Evolutionary conservation across 1,140 invertebrate genomes (phyloP), one percentile per base, ranked within the genome.

Genomic region (Scaptomyza hsui): DNA sequence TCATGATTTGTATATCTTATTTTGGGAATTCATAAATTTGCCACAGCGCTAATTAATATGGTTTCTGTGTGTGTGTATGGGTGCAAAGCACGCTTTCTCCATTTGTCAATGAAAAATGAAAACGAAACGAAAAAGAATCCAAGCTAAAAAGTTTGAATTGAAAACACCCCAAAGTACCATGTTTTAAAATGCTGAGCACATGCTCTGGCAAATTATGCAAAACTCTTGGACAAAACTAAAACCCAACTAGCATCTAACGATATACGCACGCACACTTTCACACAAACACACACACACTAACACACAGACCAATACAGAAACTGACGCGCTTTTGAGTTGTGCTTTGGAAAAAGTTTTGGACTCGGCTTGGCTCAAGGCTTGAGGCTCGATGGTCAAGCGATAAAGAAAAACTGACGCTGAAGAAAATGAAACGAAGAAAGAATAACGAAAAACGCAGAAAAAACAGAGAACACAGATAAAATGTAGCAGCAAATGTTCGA

Each of bases 321-420:
- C 41, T 29, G 16, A 42, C 29, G 21, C 9, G 16, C 29, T 42
- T 37, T 52, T 67, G 21, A 67, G 52, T 55, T 49, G 24, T 70
- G 24, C 10, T 26, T 29, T 18, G 10, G 16, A 52, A 67, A 72
- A 57, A 52, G 55, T 60, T 68, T 59, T n/a, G 19, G 41, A 44
- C 26, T 42, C 18, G 35, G 32, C 16, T 26, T 24, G 60, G 45
- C 68, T 65, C 39, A 44, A 76, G 72, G 72, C 80, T 79, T 72
- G 47, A 76, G 72, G 72, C 80, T 79, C 75, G 67, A 69, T 63
- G 55, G 79, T 60, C 72, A 51, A 62, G 64, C 64, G 80, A 85
- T 85, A 85, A 71, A 73, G 44, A 69, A 68, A 75, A 75, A 63
- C 62, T 75, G 62, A 68, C 57, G 68, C 68, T 18, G n/a, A 67